Evolutionary conservation across 2,113 vertebrate species (phyloP), one percentile per base, ranked within the genome.

Genomic region (Halichoerus grypus): DNA sequence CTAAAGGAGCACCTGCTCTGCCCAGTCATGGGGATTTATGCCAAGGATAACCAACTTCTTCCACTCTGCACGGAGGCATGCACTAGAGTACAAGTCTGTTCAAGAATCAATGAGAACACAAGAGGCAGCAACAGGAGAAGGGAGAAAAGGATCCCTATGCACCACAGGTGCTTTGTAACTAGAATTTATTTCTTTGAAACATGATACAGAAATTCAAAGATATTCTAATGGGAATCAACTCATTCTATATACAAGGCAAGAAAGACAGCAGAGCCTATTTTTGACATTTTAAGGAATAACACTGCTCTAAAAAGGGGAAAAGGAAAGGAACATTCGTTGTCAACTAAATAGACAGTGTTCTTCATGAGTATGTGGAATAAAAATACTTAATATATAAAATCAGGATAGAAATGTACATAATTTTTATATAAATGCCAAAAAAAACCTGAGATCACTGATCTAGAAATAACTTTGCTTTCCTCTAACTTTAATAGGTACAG

Each of bases 201-300:
- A 83, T 67, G 26, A 88, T 16, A 61, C 22, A 76, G n/a, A 94
- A 88, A 94, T 21, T 85, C 19, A 55, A 94, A 92, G 46, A 46
- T 67, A 83, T 33, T 79, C 24, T 63, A 91, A 91, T 9, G 3
- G 18, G 51, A 91, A 93, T 26, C 86, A 84, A 69, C 87, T 85
- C 36, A 91, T 51, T 95, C 59, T 76, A 61, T 31, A 82, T 7
- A 46, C 3, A 96, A 79, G 46, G 33, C 46, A 94, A 77, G 59
- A 63, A 91, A 95, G 36, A 28, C n/a, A 85, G 14, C 31, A 91
- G 31, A 77, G 15, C 4, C 82, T 65, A 53, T 8, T 92, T 53
- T 69, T 87, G 91, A 91, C 67, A 87, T 53, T 59, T 61, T 63
- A 94, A 59, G 10, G 42, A 91, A 79, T 72, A 28, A 61, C 39